Conservation (phyloP, 1,140 invertebrate genomes). For the Oreohelix idahoensis region DNA sequence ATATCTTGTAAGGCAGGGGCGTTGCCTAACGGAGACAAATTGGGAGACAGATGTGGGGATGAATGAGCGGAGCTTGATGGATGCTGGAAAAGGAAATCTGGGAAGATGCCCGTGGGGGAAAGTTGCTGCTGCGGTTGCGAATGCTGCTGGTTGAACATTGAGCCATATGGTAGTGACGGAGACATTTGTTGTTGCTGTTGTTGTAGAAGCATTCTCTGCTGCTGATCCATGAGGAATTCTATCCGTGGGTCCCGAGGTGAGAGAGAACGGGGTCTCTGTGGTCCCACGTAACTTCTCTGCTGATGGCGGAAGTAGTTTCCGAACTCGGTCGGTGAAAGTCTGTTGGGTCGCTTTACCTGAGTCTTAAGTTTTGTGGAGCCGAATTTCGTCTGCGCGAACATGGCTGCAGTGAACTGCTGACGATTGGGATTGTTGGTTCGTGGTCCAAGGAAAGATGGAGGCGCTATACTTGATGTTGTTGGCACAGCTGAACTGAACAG, state of each 20-base stretch:
- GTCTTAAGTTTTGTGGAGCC: conserved; percentile 98
- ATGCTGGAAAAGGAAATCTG: conserved; percentile 41
- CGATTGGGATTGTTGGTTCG: conserved; percentile 51
- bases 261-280: conserved; percentile 75
- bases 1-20: conserved; percentile 47
- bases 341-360: conserved; percentile 91
- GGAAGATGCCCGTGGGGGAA: conserved; percentile 55
- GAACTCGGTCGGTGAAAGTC: conserved; percentile 92
- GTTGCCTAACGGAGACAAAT: conserved; percentile 35
- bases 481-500: conserved; percentile 57
- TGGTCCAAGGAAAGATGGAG: conserved; percentile 34
- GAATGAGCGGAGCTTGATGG: conserved; percentile 21
- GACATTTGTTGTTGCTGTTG: conserved; percentile 58
- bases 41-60: conserved; percentile 32
- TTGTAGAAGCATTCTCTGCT: conserved; percentile 74
- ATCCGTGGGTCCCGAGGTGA: conserved; percentile 77
- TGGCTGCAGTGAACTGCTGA: conserved; percentile 91
- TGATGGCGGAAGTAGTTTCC: conserved; percentile 67
- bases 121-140: conserved; percentile 40
- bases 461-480: conserved; percentile 12
- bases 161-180: conserved; percentile 55
- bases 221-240: conserved; percentile 76
- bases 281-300: conserved; percentile 76
- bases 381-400: conserved; percentile 98
- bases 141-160: conserved; percentile 49